phyloP scores from a whole-genome alignment of 2,797 vertebrate genomes.

The Lacerta viridis region DNA sequence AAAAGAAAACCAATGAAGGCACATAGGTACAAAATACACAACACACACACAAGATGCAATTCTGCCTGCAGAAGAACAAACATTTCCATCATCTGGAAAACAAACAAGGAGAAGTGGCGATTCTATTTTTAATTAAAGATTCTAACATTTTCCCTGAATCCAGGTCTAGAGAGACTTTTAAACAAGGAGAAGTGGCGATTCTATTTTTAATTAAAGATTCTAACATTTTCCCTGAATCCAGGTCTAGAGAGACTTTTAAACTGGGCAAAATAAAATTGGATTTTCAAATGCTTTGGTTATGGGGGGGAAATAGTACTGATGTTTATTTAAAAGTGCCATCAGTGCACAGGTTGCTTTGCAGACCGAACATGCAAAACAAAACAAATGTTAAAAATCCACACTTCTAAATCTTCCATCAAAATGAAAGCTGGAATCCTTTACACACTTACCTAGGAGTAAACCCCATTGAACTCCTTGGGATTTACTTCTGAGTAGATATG shows the following conservation, averaged over 20 bases:
- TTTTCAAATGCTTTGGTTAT: not conserved
- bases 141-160: slow-evolving; percentile 9
- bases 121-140: not conserved
- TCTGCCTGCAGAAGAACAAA: slow-evolving; percentile 25
- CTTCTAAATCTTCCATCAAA: not conserved
- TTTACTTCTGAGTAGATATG: not conserved
- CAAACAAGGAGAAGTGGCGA: not conserved
- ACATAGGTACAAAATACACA: slow-evolving; percentile 34
- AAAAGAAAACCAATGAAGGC: slow-evolving; percentile 28
- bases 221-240: not conserved
- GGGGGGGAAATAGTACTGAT: not conserved
- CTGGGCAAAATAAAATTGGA: not conserved
- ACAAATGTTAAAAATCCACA: not conserved
- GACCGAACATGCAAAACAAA: not conserved
- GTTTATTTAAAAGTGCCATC: not conserved
- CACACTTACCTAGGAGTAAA: not conserved
- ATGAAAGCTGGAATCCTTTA: not conserved
- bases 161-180: not conserved
- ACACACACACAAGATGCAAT: slow-evolving; percentile 11
- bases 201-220: not conserved
- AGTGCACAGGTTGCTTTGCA: slow-evolving; percentile 11
- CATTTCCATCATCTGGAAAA: not conserved
- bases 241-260: not conserved
- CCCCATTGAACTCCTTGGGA: not conserved
- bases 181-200: not conserved